Percentiles rank a stretch among this genome's conserved stretches.
Evolutionary conservation across 2,888 invertebrate species (phyloP).

Genomic region (Lacanobia oleracea): DNA sequence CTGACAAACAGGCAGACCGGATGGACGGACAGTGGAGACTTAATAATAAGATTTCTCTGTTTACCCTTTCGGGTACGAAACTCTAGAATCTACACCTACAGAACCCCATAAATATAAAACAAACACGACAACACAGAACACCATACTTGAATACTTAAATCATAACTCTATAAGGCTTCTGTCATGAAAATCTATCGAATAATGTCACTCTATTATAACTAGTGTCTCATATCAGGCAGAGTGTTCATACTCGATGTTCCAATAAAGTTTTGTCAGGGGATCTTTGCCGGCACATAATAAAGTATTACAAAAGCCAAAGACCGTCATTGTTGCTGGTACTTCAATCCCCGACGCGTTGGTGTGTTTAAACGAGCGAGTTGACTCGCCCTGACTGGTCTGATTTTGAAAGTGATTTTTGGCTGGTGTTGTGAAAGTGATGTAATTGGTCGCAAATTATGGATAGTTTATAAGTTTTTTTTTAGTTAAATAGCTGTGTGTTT

Average conservation of each 20-base stretch:
- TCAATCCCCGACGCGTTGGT: slow-evolving; percentile 84
- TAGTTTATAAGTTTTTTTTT: too few relatives aligned
- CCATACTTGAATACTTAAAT: slow-evolving; percentile 3
- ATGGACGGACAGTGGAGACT: too few relatives aligned
- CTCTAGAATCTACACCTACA: too few relatives aligned
- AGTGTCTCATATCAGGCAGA: slow-evolving; percentile 84
- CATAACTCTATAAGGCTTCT: slow-evolving; percentile 61
- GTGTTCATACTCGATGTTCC: slow-evolving; percentile 88
- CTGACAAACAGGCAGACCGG: too few relatives aligned
- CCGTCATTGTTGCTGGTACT: slow-evolving; percentile 90
- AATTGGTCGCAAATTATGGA: neutral
- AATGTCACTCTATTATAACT: slow-evolving; percentile 82
- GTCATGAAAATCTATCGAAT: slow-evolving; percentile 75
- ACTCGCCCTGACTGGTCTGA: slow-evolving; percentile 65
- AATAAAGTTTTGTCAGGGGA: slow-evolving; percentile 90
- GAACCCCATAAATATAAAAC: neutral
- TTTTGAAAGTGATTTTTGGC: neutral
- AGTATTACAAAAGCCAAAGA: slow-evolving; percentile 91
- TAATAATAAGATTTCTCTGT: too few relatives aligned
- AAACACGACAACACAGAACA: neutral
- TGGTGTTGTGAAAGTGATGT: neutral
- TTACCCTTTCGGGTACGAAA: too few relatives aligned
- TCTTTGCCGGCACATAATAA: slow-evolving; percentile 90
- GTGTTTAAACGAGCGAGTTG: slow-evolving; percentile 74
- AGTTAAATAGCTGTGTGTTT: neutral